A percentile compares a stretch with the other conserved stretches of the same genome.
These are phyloP conservation scores for Synanthedon formicaeformis DNA, from an alignment of 2,888 invertebrate species.

Conservation along the genomic window DNA sequence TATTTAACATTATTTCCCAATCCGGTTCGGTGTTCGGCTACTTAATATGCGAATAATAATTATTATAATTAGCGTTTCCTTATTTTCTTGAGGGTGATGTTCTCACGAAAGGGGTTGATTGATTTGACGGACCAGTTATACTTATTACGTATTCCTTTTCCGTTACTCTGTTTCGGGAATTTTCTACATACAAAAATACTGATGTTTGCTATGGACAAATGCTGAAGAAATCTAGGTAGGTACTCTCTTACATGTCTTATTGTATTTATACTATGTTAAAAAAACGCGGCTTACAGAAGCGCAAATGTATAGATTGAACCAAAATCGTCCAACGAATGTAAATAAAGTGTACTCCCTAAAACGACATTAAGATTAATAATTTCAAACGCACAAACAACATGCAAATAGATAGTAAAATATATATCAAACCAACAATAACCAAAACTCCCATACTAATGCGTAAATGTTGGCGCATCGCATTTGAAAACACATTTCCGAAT, in stretches of 20 bases:
- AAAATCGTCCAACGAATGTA: too few species aligned
- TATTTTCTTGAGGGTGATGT: slow-evolving; percentile 41
- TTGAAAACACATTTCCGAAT: slow-evolving; percentile 58
- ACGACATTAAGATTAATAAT: not conserved
- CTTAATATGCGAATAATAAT: slow-evolving; percentile 67
- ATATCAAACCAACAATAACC: slow-evolving; percentile 12
- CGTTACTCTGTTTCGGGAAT: not conserved
- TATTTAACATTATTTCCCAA: slow-evolving; percentile 36
- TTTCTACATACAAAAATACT: not conserved
- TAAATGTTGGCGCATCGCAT: slow-evolving; percentile 24
- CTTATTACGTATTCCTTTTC: not conserved
- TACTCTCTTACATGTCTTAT: not conserved
- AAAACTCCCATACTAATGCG: slow-evolving; percentile 33
- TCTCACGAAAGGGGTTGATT: slow-evolving; percentile 62
- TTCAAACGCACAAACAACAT: not conserved
- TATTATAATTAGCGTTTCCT: slow-evolving; percentile 39
- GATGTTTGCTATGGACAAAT: not conserved
- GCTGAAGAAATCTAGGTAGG: not conserved
- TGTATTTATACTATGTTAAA: not conserved
- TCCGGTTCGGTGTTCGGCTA: slow-evolving; percentile 21
- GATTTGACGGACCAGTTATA: slow-evolving; percentile 19
- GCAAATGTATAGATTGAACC: too few species aligned
- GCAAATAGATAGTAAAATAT: not conserved
- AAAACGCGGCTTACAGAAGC: too few species aligned
- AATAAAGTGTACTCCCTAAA: not conserved